Base-by-base conservation (phyloP, 2,113 vertebrate genomes). In the Collichthys lucidus region DNA sequence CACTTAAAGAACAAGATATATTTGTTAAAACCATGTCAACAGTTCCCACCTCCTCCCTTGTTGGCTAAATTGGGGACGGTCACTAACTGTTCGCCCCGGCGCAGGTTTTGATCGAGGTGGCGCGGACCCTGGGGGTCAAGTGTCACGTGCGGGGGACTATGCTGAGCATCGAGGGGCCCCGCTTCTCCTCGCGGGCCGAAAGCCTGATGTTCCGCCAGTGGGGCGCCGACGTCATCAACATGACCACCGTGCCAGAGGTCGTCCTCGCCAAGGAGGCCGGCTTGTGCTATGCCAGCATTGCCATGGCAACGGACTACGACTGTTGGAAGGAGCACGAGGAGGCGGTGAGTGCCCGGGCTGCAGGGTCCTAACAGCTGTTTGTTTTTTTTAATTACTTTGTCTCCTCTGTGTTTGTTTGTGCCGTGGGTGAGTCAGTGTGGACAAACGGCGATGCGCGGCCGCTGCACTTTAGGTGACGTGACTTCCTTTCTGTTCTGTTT, bases 241-340 rank as follows among this genome's bases (percentile, higher is more conserved):
- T 99, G 98, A 98, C 97, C 83, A 99, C 97, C 0, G 97, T 98
- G 85, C 98, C 98, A 52, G 98, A 99, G 93, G 97, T 98, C 84
- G 95, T 98, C 80, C 97, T 99, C 57, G 98, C 98, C 3, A 99
- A 97, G 89, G 98, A 99, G 93, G 96, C 95, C 17, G 97, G 97
- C 67, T 92, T 99, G 84, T 97, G 97, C 94, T 99, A 99, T 60
- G 97, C 97, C 70, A 97, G 96, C 90, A 97, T 99, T 20, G 97
- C 97, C 86, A 96, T 99, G 97, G 98, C 97, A 83, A 99, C 98
- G 0, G 98, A 99, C 95, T 99, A 98, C 0, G 98, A 99, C 89
- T 98, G 97, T 91, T 99, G 98, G 98, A 99, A 98, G 91, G 97
- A 99, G 59, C 96, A 98, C 0, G 98, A 98, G 90, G 98, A 98